phyloP scores from a whole-genome alignment of 2,888 invertebrate species.

The Anodontia alba region DNA sequence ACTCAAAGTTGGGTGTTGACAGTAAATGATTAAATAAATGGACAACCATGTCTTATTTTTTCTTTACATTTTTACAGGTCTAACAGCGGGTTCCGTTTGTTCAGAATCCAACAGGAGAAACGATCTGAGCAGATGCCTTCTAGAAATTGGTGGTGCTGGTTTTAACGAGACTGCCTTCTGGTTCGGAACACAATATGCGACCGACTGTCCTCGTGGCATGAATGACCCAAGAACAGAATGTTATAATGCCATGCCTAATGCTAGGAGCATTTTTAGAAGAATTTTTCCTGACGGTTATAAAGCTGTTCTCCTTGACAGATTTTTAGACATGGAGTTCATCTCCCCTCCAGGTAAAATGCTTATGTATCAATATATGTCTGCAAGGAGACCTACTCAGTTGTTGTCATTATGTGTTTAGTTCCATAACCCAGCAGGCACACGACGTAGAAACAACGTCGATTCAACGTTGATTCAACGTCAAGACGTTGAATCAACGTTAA shows the following conservation, averaged over 20 bases:
- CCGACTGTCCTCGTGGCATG: conserved; percentile 23
- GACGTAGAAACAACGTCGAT: too few relatives aligned
- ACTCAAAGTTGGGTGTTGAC: too few relatives aligned
- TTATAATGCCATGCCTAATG: not conserved
- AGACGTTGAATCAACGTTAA: too few relatives aligned
- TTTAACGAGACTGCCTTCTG: conserved; percentile 30
- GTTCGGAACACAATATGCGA: conserved; percentile 42
- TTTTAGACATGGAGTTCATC: not conserved
- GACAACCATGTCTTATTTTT: too few relatives aligned
- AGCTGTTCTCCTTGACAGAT: not conserved
- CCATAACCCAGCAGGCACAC: too few relatives aligned
- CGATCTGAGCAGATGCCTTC: conserved; percentile 33
- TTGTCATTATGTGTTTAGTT: too few relatives aligned
- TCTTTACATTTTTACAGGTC: too few relatives aligned
- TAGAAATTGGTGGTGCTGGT: conserved; percentile 10
- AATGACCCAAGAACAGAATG: conserved; percentile 1
- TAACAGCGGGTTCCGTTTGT: conserved; percentile 14
- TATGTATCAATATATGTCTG: too few relatives aligned
- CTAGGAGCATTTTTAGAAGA: conserved; percentile 16
- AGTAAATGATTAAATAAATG: too few relatives aligned
- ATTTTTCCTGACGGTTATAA: conserved; percentile 14
- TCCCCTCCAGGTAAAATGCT: conserved; percentile 15
- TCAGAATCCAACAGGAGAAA: conserved; percentile 20
- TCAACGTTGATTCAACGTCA: too few relatives aligned
- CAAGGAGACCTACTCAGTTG: too few relatives aligned